Evolutionary conservation across 2,113 vertebrate genomes (phyloP), one percentile per base, ranked within the genome.

Genomic region (Osmerus eperlanus): DNA sequence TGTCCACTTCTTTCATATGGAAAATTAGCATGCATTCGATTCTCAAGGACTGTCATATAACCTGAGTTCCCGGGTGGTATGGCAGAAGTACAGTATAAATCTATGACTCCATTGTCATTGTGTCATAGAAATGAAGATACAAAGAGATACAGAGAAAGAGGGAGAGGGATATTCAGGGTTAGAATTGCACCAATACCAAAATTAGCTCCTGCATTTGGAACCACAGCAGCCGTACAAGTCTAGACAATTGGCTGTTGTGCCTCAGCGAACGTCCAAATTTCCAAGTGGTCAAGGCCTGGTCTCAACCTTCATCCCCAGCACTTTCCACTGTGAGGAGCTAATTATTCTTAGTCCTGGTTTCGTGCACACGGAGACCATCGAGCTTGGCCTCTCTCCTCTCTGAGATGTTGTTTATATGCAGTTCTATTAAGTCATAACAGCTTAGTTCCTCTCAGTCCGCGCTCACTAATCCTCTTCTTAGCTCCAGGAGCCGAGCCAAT

Each of bases 341-440:
- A 85, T 85, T 71, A 82, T 87, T 82, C 76, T 1, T 56, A 75
- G 68, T 52, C 53, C 76, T 76, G 25, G 68, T 59, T 79, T 82
- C 86, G 89, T 85, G 86, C 84, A 85, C 81, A 73, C 73, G 80
- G 70, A 51, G 72, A 68, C 78, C 79, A 81, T 82, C 3, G 11
- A 21, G 79, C 85, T 75, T 76, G 56, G 54, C 78, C 76, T 25
- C 79, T 89, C 85, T 82, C 86, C 82, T 86, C 83, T 89, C 83
- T 79, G 80, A 68, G 85, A 80, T 68, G 82, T 84, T 89, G 86
- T 89, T 91, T 91, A 83, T 88, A 84, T 92, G 90, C 88, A 91
- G 85, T 90, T 88, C 88, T 88, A 88, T 91, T 90, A 87, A 89
- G 83, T 85, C 83, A 86, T 86, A 77, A 85, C 80, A 85, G 85